Base-by-base conservation (phyloP, 1,140 invertebrate species). In the Pseudachorutes palmiensis region DNA sequence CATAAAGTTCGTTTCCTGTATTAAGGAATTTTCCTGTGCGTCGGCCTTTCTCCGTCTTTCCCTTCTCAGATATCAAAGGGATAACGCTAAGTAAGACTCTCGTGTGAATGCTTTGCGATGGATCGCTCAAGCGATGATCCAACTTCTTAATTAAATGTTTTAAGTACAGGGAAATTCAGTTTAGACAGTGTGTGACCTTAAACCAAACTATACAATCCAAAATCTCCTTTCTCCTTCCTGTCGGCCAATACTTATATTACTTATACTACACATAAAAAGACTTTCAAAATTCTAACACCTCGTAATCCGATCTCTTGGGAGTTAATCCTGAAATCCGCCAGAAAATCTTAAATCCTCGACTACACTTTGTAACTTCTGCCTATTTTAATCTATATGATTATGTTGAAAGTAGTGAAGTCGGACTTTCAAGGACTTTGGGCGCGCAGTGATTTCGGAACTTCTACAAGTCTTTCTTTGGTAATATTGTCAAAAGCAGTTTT, bases 381-480 rank as follows among this genome's bases (percentile, higher is more conserved):
- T 41, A 9, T 41, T 41, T 41, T 41, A 5, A 9, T 19, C 36
- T 41, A 5, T 5, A 41, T 9, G 5, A 41, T 9, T 5, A 41
- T 41, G 5, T 41, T 19, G n/a, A n/a, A n/a, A n/a, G n/a, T n/a
- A n/a, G n/a, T n/a, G n/a, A n/a, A n/a, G n/a, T n/a, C n/a, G n/a
- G n/a, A n/a, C n/a, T n/a, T n/a, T n/a, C 9, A 45, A 45, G 9
- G 9, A 19, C 19, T 45, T 45, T 19, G 36, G 36, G 36, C 9
- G 36, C 9, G 9, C 9, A 12, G 9, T 45, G 9, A 19, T 12
- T 45, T 45, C 36, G 36, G 36, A n/a, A n/a, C 36, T 45, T 45
- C 24, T 55, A 14, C 24, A 19, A 55, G 51, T 55, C 51, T 55
- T 55, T 55, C 51, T 55, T 55, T 55, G 51, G 51, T 24, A 55